Base-by-base conservation (phyloP, 2,113 vertebrate genomes). In the Heloderma charlesbogerti region DNA sequence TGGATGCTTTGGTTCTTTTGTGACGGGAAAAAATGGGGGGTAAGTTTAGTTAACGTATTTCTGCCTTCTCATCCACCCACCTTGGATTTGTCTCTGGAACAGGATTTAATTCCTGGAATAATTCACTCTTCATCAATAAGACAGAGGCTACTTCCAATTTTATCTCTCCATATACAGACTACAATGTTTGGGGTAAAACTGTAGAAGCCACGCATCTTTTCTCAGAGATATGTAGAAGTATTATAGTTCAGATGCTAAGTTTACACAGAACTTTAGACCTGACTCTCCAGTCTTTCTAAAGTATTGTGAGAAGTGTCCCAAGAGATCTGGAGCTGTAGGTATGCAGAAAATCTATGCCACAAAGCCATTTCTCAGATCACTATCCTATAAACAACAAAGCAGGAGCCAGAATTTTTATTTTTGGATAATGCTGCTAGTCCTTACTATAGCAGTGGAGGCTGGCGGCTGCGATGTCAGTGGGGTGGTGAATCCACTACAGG, bases 261-360 rank as follows among this genome's bases (percentile, higher is more conserved):
- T 72, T 69, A 67, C 25, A 7, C 27, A 67, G 60, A 37, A 67
- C 37, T 86, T 69, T n/a, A 86, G 29, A 10, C 84, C 72, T 45
- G 9, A 54, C 9, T 6, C 18, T 37, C 34, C 9, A 86, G 45
- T 20, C 69, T 72, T 51, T 57, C 69, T 25, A 57, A 72, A 74
- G 8, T 37, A 57, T n/a, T 86, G 29, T 86, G 25, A 74, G 69
- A 86, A 54, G 16, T 34, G 43, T 86, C 29, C 51, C 66, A n/a
- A 72, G 3, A 8, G 31, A 37, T 43, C 3, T 27, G 37, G 57
- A 84, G 34, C 6, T 92, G 78, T 74, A 91, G 92, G 88, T 91
- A 93, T 91, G 43, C 91, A 93, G 92, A 92, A 89, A 20, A 75
- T 69, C 92, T 93, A 22, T 48, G n/a, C 25, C 34, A 87, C 87